phyloP scores from a whole-genome alignment of 2,797 vertebrate genomes.

The Epinephelus awoara region DNA sequence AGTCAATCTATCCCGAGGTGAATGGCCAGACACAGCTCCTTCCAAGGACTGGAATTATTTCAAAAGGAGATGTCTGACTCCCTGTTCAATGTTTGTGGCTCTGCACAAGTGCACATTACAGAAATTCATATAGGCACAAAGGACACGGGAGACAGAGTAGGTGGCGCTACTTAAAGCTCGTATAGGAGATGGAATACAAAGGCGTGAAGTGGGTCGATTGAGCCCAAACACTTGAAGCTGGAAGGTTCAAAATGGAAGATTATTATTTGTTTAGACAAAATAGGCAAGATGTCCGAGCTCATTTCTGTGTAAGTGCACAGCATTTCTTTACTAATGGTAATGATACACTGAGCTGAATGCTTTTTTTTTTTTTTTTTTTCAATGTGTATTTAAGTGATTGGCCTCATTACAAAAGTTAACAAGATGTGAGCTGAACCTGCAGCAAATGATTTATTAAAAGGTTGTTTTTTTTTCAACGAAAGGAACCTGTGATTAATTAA shows the following conservation, averaged over 20 bases:
- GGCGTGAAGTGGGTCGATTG: constrained; percentile 39
- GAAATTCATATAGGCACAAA: constrained; percentile 50
- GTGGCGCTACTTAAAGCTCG: constrained; percentile 33
- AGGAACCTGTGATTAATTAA: too few relatives aligned
- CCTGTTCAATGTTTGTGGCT: constrained; percentile 48
- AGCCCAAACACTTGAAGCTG: constrained; percentile 7
- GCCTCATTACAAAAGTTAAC: background rate
- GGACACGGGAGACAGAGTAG: constrained; percentile 22
- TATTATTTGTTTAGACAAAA: constrained; percentile 33
- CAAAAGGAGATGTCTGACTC: constrained; percentile 67
- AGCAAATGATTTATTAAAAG: background rate
- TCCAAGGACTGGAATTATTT: constrained; percentile 75
- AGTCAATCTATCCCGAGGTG: constrained; percentile 80
- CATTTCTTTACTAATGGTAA: background rate
- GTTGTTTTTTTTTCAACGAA: too few relatives aligned
- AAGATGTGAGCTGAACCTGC: background rate
- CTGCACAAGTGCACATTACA: constrained; percentile 59
- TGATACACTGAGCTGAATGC: constrained; percentile 1
- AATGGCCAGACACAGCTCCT: constrained; percentile 76
- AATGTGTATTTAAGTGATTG: background rate
- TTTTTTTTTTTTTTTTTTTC: background rate
- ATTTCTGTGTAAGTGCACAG: constrained; percentile 16
- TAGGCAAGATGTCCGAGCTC: background rate
- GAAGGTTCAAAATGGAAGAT: too few relatives aligned
- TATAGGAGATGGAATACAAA: constrained; percentile 36